These are phyloP conservation scores for Phortica variegata DNA, from an alignment of 1,140 invertebrate genomes.

Conservation along the genomic window DNA sequence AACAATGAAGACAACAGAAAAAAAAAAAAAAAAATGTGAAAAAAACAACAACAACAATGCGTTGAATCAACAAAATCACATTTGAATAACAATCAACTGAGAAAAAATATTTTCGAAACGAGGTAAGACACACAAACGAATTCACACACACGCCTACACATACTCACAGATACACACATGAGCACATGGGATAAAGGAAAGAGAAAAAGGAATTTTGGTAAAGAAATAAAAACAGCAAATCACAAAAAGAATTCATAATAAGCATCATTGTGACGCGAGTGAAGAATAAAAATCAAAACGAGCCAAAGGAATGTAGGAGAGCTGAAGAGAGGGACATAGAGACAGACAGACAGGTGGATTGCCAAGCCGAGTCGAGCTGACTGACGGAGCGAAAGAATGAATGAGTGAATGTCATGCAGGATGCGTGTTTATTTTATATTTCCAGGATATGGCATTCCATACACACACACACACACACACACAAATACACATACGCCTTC, in stretches of 20 bases:
- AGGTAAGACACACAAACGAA: no score
- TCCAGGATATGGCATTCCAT: neutral
- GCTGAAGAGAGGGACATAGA: neutral
- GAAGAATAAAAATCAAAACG: conserved; percentile 54
- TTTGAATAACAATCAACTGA: conserved; percentile 51
- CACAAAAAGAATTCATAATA: conserved; percentile 54
- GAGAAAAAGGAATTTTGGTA: conserved; percentile 37
- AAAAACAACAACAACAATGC: conserved; percentile 15
- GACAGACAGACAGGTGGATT: no score
- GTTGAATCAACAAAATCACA: conserved; percentile 35
- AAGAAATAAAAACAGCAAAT: conserved; percentile 32
- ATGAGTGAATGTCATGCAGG: no score
- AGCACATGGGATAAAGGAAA: conserved; percentile 42
- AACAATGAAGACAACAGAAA: conserved; percentile 19
- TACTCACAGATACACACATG: no score
- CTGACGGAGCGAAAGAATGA: no score
- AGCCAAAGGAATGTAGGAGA: conserved; percentile 3
- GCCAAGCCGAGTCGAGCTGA: no score
- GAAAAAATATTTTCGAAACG: no score
- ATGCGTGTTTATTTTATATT: conserved; percentile 15
- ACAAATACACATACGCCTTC: neutral
- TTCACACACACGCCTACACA: no score
- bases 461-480: neutral
- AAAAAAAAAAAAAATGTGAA: conserved; percentile 27
- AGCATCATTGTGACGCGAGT: conserved; percentile 54